These are phyloP conservation scores for Syngnathus acus DNA, from an alignment of 2,797 vertebrate species.

Conservation along the genomic window DNA sequence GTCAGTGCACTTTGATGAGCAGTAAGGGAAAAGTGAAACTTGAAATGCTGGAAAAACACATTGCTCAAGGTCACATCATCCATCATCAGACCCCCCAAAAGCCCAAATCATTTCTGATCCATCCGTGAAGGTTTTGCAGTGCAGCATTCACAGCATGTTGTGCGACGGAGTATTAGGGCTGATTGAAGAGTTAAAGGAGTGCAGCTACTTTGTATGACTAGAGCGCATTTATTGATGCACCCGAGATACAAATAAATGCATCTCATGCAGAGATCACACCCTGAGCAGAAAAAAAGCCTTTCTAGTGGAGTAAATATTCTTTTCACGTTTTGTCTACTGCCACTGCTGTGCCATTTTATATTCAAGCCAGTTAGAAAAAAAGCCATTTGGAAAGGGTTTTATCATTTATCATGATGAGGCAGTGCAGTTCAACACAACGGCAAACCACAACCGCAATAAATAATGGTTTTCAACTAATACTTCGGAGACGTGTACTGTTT, in stretches of 20 bases:
- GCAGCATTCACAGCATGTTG: not conserved
- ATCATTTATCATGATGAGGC: too few relatives aligned
- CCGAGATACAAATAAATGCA: constrained; percentile 24
- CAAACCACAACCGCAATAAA: too few relatives aligned
- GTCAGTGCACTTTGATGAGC: not conserved
- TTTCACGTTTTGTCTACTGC: not conserved
- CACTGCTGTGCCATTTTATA: not conserved
- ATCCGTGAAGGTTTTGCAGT: not conserved
- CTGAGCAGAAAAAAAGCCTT: not conserved
- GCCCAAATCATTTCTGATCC: not conserved
- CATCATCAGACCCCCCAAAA: not conserved
- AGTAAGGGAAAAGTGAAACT: not conserved
- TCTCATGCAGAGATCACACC: constrained; percentile 11
- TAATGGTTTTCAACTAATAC: too few relatives aligned
- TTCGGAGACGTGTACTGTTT: too few relatives aligned
- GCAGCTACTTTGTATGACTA: constrained; percentile 7
- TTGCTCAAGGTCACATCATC: not conserved
- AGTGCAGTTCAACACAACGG: too few relatives aligned
- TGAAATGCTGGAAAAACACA: not conserved
- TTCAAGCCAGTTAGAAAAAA: not conserved
- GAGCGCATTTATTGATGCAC: constrained; percentile 15
- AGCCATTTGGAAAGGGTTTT: not conserved
- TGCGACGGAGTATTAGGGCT: not conserved
- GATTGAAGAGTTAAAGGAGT: constrained; percentile 38
- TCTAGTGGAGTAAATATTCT: not conserved